Evolutionary conservation across 2,113 vertebrate species (phyloP).

Genomic region (Elephantulus edwardii): DNA sequence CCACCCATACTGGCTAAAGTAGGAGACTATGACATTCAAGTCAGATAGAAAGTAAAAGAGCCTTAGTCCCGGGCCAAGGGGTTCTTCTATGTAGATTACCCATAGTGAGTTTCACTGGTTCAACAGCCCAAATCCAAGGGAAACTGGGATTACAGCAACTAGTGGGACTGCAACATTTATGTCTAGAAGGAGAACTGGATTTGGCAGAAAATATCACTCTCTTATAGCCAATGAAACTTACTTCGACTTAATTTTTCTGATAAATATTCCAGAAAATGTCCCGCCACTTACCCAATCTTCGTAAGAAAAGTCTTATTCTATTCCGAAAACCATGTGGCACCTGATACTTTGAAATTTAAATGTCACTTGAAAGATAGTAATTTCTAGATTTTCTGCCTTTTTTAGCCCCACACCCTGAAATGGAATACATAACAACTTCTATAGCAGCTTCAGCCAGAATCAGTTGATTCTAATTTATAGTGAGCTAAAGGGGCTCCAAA

Average conservation of each 20-base stretch:
- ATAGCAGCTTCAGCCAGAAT: background rate
- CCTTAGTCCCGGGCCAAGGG: background rate
- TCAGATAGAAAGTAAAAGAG: background rate
- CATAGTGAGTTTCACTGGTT: too few species aligned
- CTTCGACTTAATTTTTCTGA: background rate
- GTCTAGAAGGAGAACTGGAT: background rate
- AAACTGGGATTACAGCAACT: background rate
- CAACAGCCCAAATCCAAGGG: fast-evolving
- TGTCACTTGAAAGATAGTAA: background rate
- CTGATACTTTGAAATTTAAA: background rate
- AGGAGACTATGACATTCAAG: background rate
- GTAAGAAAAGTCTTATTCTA: background rate
- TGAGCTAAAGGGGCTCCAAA: background rate
- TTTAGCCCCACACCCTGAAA: background rate
- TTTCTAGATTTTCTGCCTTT: background rate
- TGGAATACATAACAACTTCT: background rate
- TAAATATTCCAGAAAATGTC: background rate
- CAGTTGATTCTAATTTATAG: background rate
- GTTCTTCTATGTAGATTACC: background rate
- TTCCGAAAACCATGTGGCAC: background rate
- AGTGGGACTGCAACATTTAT: background rate
- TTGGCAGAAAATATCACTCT: background rate
- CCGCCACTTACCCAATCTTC: background rate
- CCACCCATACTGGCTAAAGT: background rate
- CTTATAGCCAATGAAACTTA: background rate